Conservation (phyloP, 2,113 vertebrate species). For the Daphoenositta chrysoptera region DNA sequence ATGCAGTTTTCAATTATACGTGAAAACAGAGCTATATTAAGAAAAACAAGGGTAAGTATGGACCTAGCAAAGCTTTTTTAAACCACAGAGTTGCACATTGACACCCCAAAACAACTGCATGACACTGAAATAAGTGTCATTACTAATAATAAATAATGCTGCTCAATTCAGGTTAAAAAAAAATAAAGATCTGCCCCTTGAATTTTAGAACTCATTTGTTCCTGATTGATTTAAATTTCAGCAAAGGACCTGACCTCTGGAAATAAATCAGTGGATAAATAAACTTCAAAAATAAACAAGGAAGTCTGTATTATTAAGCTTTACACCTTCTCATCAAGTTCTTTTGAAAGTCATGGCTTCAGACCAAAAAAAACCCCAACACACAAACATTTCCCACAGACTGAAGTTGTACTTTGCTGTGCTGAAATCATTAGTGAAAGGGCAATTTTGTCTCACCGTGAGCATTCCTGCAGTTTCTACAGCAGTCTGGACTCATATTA, state of each 20-base stretch:
- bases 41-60: not conserved
- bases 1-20: not conserved
- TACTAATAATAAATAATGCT: not conserved
- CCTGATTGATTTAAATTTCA: not conserved
- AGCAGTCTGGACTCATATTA: not conserved
- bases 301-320: not conserved
- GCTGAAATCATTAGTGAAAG: not conserved
- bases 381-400: not conserved
- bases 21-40: not conserved
- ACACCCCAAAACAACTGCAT: not conserved
- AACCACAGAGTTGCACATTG: not conserved
- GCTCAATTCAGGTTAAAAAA: not conserved
- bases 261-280: not conserved
- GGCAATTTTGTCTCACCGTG: not conserved
- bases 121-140: not conserved
- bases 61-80: not conserved
- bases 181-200: not conserved
- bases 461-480: not conserved
- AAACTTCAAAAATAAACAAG: not conserved
- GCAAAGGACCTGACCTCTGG: not conserved
- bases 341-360: conserved; percentile 20
- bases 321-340: not conserved
- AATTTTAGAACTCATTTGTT: not conserved
- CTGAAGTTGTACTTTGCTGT: not conserved
- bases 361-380: not conserved